Base-by-base conservation (phyloP, 2,113 vertebrate genomes). In the Heterotis niloticus region DNA sequence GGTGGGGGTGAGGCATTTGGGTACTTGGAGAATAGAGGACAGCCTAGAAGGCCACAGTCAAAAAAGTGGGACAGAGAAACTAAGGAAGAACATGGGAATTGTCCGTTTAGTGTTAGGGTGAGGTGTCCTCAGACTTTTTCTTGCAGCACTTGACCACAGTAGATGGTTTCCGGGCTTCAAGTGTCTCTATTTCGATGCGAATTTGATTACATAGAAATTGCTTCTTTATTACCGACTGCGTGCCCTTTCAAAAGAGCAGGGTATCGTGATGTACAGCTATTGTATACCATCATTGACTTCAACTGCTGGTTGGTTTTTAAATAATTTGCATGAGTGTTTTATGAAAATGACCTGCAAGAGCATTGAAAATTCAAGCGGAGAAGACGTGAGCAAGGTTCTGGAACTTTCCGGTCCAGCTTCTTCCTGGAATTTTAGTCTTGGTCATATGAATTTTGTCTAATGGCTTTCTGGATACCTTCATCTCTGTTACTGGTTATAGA, bases 171-270 rank as follows among this genome's bases (percentile, higher is more conserved):
- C 69, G 13, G 44, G 69, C 29, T 72, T 72, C 69, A 5, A 52
- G 34, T 34, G 44, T 71, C n/a, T 20, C 34, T 72, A 17, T 51
- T 52, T 34, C 29, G 20, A n/a, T 52, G 44, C 52, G 69, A 72
- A 72, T 51, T 51, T 34, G 51, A 52, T 71, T 71, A 71, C n/a
- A 51, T 34, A 20, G 69, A 7, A 17, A 52, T 72, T 72, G 69
- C 54, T 72, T 23, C 51, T 72, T 72, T 51, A 72, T 72, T 51
- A 72, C 34, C 34, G 69, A 51, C 34, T 16, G 3, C 10, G 44
- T 29, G 34, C 34, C 14, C 69, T 71, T 29, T 14, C 20, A 34
- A 20, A 51, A 34, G 51, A 54, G 51, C 9, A 18, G 23, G 51
- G 34, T 7, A 51, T n/a, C 10, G 1, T 71, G 34, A 54, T 29